A percentile compares a stretch with the other conserved stretches of the same genome.
Evolutionary conservation across 2,888 invertebrate species (phyloP).

Genomic region (Cyaniris semiargus): DNA sequence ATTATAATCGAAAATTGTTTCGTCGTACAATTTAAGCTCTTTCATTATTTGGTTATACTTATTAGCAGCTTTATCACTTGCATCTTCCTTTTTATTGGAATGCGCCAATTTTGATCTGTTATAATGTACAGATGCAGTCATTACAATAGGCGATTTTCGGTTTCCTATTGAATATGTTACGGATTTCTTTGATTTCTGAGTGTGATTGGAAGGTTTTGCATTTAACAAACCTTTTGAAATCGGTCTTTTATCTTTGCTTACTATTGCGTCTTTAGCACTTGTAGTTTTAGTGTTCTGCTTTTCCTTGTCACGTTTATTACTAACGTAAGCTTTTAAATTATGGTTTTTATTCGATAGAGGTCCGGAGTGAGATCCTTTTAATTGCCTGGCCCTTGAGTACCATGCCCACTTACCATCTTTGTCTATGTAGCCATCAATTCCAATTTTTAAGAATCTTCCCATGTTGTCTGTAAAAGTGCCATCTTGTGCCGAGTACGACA

Average conservation of each 20-base stretch:
- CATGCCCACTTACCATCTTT: constrained; percentile 68
- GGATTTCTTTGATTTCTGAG: constrained; percentile 45
- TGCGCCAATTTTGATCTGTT: constrained; percentile 44
- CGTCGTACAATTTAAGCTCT: constrained; percentile 57
- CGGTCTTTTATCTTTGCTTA: constrained; percentile 44
- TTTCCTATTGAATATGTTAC: constrained; percentile 46
- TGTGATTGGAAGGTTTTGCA: background rate
- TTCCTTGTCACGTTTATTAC: constrained; percentile 35
- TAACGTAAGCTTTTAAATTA: background rate
- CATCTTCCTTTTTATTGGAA: constrained; percentile 38
- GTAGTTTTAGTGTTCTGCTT: constrained; percentile 44
- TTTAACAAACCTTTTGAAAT: background rate
- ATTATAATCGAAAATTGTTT: constrained; percentile 49
- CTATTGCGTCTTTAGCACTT: constrained; percentile 36
- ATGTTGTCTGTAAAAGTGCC: constrained; percentile 59
- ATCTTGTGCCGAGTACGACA: constrained; percentile 66
- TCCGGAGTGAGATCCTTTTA: constrained; percentile 44
- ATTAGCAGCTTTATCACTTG: constrained; percentile 51
- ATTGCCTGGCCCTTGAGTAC: constrained; percentile 52
- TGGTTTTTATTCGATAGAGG: constrained; percentile 45
- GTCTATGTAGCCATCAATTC: constrained; percentile 69
- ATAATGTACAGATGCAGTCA: constrained; percentile 57
- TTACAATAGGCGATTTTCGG: constrained; percentile 52
- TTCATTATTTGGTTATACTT: constrained; percentile 67
- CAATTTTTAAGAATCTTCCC: constrained; percentile 58